These are phyloP conservation scores for rabbit (Oryctolagus cuniculus) DNA, from an alignment of 2,113 vertebrate species.

Conservation along the genomic window DNA sequence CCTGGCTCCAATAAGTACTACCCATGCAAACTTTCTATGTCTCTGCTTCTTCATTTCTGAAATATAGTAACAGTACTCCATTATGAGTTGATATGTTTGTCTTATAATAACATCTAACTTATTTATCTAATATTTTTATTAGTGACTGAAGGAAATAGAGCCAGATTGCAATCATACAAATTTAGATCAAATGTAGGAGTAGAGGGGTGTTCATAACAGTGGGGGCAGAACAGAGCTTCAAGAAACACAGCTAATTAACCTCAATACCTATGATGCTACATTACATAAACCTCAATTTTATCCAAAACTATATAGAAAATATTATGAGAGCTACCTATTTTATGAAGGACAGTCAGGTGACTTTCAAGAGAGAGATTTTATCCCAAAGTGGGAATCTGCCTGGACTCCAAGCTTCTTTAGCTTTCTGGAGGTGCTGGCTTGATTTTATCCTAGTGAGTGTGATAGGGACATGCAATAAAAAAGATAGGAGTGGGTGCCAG, in stretches of 20 bases:
- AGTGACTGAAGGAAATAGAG: not conserved
- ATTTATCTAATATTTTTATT: constrained; percentile 18
- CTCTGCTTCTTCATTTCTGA: not conserved
- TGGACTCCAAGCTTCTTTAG: not conserved
- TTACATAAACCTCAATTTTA: not conserved
- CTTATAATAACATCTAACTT: not conserved
- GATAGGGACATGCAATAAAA: not conserved
- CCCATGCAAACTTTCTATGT: not conserved
- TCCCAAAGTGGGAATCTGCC: not conserved
- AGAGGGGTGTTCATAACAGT: not conserved
- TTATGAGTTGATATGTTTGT: not conserved
- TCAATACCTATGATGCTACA: not conserved
- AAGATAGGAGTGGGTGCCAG: not conserved
- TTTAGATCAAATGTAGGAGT: not conserved
- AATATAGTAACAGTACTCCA: not conserved
- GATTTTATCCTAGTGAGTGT: not conserved
- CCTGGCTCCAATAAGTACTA: not conserved
- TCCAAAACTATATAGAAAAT: not conserved
- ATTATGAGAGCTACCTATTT: not conserved
- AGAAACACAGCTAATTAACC: not conserved
- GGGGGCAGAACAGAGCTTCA: not conserved
- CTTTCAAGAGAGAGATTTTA: not conserved
- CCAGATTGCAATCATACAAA: not conserved
- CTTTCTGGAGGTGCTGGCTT: not conserved
- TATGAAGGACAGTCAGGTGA: not conserved